Conservation (phyloP, 2,797 vertebrate genomes). For the Rhinophrynus dorsalis region DNA sequence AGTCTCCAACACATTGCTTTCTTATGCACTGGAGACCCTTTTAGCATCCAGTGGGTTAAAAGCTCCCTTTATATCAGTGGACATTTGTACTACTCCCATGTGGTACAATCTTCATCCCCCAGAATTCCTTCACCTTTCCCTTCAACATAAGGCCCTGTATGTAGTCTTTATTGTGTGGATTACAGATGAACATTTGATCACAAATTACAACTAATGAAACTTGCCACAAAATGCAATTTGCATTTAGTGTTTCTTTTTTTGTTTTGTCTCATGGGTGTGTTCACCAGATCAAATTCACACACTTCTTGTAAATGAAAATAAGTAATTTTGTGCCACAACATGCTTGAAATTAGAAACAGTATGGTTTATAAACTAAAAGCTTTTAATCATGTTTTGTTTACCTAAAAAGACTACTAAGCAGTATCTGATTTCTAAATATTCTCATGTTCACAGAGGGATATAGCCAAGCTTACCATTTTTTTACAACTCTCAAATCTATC, state of each 20-base stretch:
- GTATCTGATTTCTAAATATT: slow-evolving; percentile 30
- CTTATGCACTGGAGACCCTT: too few species aligned
- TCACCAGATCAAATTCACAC: slow-evolving; percentile 10
- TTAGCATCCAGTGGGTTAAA: too few species aligned
- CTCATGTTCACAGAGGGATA: neutral
- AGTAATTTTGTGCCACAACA: slow-evolving; percentile 28
- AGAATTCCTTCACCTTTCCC: too few species aligned
- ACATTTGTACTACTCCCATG: too few species aligned
- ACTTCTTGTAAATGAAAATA: slow-evolving; percentile 20
- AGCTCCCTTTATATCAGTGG: too few species aligned
- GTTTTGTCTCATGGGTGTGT: slow-evolving; percentile 4
- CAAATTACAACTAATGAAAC: neutral
- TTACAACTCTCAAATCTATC: neutral
- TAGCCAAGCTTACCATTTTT: neutral
- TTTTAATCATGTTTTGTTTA: slow-evolving; percentile 44
- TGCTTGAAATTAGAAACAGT: slow-evolving; percentile 2
- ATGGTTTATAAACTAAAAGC: slow-evolving; percentile 20
- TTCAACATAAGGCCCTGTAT: too few species aligned
- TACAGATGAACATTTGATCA: neutral
- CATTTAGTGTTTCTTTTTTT: slow-evolving; percentile 16
- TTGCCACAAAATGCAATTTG: slow-evolving; percentile 5
- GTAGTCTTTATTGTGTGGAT: neutral
- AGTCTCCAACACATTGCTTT: too few species aligned
- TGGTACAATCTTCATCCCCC: too few species aligned
- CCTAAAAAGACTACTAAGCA: slow-evolving; percentile 29